Percentiles rank a stretch among this genome's conserved stretches.
Conservation (phyloP, 2,888 invertebrate species). For the Penaeus monodon region DNA sequence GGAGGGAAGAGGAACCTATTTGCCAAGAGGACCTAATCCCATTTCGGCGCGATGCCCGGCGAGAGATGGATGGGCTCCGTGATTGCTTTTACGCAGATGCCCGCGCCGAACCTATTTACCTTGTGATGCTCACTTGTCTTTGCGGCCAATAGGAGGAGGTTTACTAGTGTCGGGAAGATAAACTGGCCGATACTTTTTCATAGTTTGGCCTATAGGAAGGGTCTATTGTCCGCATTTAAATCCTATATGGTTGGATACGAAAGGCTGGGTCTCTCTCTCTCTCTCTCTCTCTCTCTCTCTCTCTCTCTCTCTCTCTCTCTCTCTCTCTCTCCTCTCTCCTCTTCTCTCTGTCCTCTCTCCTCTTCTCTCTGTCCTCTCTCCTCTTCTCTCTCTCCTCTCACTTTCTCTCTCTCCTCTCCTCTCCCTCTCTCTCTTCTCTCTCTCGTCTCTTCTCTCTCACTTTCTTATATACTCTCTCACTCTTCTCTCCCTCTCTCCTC, state of each 20-base stretch:
- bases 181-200: too few relatives aligned
- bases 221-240: too few relatives aligned
- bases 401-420: background rate
- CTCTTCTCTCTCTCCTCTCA: background rate
- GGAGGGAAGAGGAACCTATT: too few relatives aligned
- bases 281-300: too few relatives aligned
- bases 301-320: too few relatives aligned
- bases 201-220: too few relatives aligned
- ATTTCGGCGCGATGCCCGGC: too few relatives aligned
- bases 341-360: constrained; percentile 19
- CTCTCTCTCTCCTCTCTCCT: background rate
- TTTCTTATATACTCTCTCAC: background rate
- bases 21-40: too few relatives aligned
- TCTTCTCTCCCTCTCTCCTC: too few relatives aligned
- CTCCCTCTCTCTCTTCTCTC: constrained; percentile 1
- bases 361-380: background rate
- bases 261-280: too few relatives aligned
- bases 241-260: too few relatives aligned
- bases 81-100: constrained; percentile 42
- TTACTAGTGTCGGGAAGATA: background rate
- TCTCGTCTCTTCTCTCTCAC: background rate
- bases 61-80: constrained; percentile 26
- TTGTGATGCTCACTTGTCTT: constrained; percentile 36
- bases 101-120: constrained; percentile 32
- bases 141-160: constrained; percentile 2